A percentile compares a stretch with the other conserved stretches of the same genome.
These are phyloP conservation scores for Liasis olivaceus DNA, from an alignment of 2,797 vertebrate species.

Conservation along the genomic window DNA sequence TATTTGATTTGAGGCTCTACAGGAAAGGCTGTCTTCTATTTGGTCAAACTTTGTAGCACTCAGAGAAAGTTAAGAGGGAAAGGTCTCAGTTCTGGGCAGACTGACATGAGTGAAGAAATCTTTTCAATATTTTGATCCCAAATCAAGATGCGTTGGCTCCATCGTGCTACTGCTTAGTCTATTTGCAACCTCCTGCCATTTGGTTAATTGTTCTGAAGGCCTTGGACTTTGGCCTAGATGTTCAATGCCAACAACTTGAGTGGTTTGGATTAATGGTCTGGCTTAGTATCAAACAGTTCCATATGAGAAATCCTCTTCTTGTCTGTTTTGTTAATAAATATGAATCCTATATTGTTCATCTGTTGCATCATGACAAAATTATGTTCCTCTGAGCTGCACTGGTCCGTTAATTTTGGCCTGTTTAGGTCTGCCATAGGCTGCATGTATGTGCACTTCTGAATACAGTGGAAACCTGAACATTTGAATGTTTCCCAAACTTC, in stretches of 20 bases:
- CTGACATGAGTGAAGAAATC: not conserved
- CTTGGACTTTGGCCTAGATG: not conserved
- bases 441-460: not conserved
- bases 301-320: not conserved
- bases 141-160: not conserved
- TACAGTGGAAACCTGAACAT: not conserved
- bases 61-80: not conserved
- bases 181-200: not conserved
- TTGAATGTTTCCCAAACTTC: not conserved
- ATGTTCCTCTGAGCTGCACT: not conserved
- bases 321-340: not conserved
- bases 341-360: not conserved
- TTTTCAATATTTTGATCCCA: not conserved
- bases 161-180: not conserved
- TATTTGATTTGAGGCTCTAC: not conserved
- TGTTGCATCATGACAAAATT: not conserved
- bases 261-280: not conserved
- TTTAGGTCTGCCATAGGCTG: not conserved
- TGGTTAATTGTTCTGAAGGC: not conserved
- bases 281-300: not conserved
- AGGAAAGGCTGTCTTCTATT: not conserved
- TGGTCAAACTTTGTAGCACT: not conserved
- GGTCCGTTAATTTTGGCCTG: not conserved
- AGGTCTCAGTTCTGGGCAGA: not conserved
- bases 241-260: not conserved